Evolutionary conservation across 2,113 vertebrate genomes (phyloP).

Genomic region (Lipotes vexillifer): DNA sequence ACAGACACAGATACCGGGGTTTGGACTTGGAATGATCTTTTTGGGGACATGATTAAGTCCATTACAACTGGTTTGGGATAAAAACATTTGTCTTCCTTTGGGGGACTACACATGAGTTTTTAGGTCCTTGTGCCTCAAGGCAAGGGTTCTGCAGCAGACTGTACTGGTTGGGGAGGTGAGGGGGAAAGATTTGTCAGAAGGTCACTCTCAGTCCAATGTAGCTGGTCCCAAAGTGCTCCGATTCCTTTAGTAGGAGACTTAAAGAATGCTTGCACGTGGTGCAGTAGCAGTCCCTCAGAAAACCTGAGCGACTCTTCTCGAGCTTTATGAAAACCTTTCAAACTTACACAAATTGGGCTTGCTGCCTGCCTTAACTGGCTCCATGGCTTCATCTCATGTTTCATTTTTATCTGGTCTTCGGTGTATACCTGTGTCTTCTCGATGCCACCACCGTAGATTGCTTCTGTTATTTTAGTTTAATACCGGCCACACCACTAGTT

Average conservation of each 20-base stretch:
- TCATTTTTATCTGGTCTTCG: neutral
- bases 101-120: neutral
- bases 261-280: neutral
- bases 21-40: neutral
- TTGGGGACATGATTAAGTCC: neutral
- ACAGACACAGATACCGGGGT: neutral
- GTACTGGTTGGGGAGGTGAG: neutral
- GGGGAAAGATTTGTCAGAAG: neutral
- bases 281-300: fast-evolving
- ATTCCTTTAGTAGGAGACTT: neutral
- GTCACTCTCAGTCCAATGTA: neutral
- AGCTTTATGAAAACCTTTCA: fast-evolving
- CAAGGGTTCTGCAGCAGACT: neutral
- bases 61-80: neutral
- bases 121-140: neutral
- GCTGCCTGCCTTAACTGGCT: neutral
- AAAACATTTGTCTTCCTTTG: neutral
- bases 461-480: neutral
- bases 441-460: too few species aligned
- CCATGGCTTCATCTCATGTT: fast-evolving
- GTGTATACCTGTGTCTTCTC: neutral
- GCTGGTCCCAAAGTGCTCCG: neutral
- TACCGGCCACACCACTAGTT: neutral
- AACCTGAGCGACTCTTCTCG: neutral
- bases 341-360: fast-evolving